Base-by-base conservation (phyloP, 1,140 invertebrate species). In the Capitella teleta region DNA sequence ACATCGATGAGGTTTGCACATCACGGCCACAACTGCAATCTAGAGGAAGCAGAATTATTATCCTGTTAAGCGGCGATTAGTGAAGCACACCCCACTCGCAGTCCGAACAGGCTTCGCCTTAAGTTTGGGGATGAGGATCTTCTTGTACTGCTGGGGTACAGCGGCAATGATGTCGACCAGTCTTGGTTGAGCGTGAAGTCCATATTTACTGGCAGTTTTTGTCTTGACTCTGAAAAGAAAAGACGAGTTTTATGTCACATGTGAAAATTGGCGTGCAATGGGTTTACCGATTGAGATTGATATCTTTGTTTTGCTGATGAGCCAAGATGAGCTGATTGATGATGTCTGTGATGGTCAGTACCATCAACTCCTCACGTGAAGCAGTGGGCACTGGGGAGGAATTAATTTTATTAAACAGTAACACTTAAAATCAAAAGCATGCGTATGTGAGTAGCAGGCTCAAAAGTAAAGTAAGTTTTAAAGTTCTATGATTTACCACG, bases 1-100 rank as follows among this genome's bases (percentile, higher is more conserved):
- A 75, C 96, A 99, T 61, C 95, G 78, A 70, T 98, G 95, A 5
- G 95, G 95, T 68, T 98, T 98, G 63, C 94, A 98, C 96, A 99
- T 99, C 0, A 99, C 91, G 24, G 96, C 95, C 1, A 99, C 93
- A 32, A 98, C 91, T 10, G 93, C 94, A 63, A 98, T 98, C 81
- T 94, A 26, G 26, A 44, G 28, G 14, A 43, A 23, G 25, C 2
- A 10, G n/a, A 32, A 32, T 10, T 32, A 23, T 14, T 56, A 56
- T 38, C 42, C 55, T 42, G 26, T 38, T 49, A 52, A 50, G 18
- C 24, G 53, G 21, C 18, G 26, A 28, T 19, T 47, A 56, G 52
- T 59, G 49, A 51, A n/a, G n/a, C 80, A 77, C 78, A 90, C 87
- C 38, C 91, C 96, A 74, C 90, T 96, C 1, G 95, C 95, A 37